Evolutionary conservation across 2,888 invertebrate species (phyloP).

Genomic region (Ectemnius lituratus): DNA sequence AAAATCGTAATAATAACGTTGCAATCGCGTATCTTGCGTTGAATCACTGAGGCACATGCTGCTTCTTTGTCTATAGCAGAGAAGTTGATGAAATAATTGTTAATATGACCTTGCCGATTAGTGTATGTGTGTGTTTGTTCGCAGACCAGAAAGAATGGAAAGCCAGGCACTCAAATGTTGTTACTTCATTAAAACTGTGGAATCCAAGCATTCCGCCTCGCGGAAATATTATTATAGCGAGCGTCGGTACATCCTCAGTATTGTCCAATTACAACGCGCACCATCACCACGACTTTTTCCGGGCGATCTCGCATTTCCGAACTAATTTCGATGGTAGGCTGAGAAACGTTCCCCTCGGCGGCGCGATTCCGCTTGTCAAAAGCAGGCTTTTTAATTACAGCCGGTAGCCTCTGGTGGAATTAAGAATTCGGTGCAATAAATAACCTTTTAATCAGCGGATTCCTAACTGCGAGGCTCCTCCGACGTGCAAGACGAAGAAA

Average conservation of each 20-base stretch:
- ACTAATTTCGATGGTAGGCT: constrained; percentile 28
- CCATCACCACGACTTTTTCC: not conserved
- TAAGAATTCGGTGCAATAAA: constrained; percentile 72
- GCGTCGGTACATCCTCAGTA: constrained; percentile 10
- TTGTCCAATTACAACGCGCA: constrained; percentile 39
- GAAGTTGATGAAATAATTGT: too few species aligned
- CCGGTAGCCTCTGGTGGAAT: constrained; percentile 56
- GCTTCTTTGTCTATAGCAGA: too few species aligned
- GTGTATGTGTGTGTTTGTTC: too few species aligned
- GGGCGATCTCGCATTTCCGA: constrained; percentile 14
- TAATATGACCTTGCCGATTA: too few species aligned
- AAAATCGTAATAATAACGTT: too few species aligned
- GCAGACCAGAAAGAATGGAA: constrained; percentile 28
- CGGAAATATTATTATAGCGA: constrained; percentile 37
- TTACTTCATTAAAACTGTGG: constrained; percentile 62
- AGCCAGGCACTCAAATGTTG: constrained; percentile 62
- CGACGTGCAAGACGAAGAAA: not conserved
- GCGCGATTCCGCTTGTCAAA: constrained; percentile 16
- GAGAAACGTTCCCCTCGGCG: not conserved
- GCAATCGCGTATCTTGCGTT: too few species aligned
- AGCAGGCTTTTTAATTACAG: constrained; percentile 63
- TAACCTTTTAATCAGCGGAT: constrained; percentile 71
- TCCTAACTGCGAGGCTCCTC: constrained; percentile 44
- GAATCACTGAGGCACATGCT: too few species aligned
- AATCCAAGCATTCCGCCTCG: constrained; percentile 25